These are phyloP conservation scores for Zoanthus sociatus DNA, from an alignment of 92 coral and sea anemone genomes.

Conservation along the genomic window DNA sequence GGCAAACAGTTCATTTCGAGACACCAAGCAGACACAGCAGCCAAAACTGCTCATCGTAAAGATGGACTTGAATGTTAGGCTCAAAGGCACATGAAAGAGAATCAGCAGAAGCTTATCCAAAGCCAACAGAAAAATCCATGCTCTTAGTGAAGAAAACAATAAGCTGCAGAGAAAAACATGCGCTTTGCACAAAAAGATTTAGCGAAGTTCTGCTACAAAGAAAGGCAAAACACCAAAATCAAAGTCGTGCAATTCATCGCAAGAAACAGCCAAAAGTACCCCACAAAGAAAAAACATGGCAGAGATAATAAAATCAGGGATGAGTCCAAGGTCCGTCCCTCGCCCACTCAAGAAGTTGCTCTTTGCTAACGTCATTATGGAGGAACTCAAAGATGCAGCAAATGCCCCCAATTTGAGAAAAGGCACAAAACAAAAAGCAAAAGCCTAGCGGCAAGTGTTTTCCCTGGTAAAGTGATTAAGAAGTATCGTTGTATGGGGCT, in stretches of 20 bases:
- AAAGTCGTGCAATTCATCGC: not conserved
- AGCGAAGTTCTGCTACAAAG: slow-evolving; percentile 42
- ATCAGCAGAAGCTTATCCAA: slow-evolving; percentile 45
- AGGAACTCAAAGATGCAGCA: slow-evolving; percentile 26
- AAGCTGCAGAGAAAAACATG: slow-evolving; percentile 46
- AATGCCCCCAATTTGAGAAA: not conserved
- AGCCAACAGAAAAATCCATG: slow-evolving; percentile 24
- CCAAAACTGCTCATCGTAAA: slow-evolving; percentile 24
- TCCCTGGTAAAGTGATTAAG: slow-evolving; percentile 39
- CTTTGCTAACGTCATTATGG: slow-evolving; percentile 3
- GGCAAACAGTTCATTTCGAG: too few species aligned
- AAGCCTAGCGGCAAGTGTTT: slow-evolving; percentile 36
- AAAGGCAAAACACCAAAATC: slow-evolving; percentile 10
- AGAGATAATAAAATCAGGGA: slow-evolving; percentile 10
- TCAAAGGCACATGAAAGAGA: slow-evolving; percentile 26
- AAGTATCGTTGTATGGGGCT: slow-evolving; percentile 42
- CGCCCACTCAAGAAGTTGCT: slow-evolving; percentile 33
- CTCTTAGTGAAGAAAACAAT: slow-evolving; percentile 26
- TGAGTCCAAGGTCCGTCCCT: slow-evolving; percentile 34
- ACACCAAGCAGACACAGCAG: not conserved
- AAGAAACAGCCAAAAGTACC: not conserved
- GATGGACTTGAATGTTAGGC: slow-evolving; percentile 36
- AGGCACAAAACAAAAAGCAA: slow-evolving; percentile 19
- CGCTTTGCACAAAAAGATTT: slow-evolving; percentile 46
- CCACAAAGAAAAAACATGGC: slow-evolving; percentile 31